Base-by-base conservation (phyloP, 1,140 invertebrate species). In the Mylabris phalerata region DNA sequence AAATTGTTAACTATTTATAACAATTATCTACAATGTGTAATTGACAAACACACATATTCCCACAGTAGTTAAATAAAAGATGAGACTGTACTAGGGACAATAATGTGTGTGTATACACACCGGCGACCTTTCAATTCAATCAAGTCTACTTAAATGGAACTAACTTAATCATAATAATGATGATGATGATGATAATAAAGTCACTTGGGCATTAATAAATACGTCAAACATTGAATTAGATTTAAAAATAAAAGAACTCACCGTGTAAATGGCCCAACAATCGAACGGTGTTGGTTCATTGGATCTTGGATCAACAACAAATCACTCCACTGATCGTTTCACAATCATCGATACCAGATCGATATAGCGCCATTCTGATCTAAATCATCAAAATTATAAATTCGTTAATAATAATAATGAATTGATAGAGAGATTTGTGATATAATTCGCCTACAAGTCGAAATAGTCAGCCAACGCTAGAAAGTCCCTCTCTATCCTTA, bases 81-180 rank as follows among this genome's bases (percentile, higher is more conserved):
- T 42, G 46, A 54, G 51, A 46, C 51, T 19, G 19, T 19, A 19
- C 19, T 19, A 32, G 32, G 32, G 32, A 32, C 32, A 32, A 32
- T 19, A 19, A 19, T 19, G 19, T 19, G 19, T 19, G 19, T 19
- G 19, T 19, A 19, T 32, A 46, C 43, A 54, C 43, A 54, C 51
- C 51, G 51, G 40, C 42, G 51, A 54, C 51, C 51, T 54, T 54
- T 54, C 51, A 46, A 45, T 54, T 45, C 39, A 54, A 52, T 52
- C 24, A 52, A 52, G 4, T 32, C 32, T 32, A 32, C 32, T 32
- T 32, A 32, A 32, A 4, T 32, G 7, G 32, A 32, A 32, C 32
- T 32, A 32, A 32, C 32, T 32, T 32, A 32, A 32, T 32, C 2
- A 7, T 19, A 19, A 19, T 19, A 2, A 19, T 19, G 19, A 19